phyloP scores from a whole-genome alignment of 2,797 vertebrate genomes.

The Okamejei kenojei region DNA sequence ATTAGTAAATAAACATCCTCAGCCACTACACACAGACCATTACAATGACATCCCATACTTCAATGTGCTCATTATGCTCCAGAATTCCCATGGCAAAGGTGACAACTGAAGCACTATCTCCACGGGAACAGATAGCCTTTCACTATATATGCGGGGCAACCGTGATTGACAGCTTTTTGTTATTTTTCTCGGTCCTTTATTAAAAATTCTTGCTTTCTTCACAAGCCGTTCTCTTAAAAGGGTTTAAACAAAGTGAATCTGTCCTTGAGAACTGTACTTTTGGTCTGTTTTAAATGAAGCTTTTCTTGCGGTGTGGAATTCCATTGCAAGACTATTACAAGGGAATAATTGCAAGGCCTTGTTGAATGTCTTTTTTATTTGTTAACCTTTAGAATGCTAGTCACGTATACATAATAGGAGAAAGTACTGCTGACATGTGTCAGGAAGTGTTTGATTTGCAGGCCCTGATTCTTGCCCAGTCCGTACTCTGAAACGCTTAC shows the following conservation, averaged over 20 bases:
- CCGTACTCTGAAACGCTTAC: background rate
- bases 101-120: constrained; percentile 30
- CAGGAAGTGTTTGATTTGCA: background rate
- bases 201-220: background rate
- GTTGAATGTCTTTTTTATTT: constrained; percentile 1
- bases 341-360: background rate
- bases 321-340: background rate
- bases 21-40: constrained; percentile 32
- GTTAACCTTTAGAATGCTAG: constrained; percentile 14
- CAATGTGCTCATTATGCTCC: constrained; percentile 38
- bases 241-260: background rate
- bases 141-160: background rate
- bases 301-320: background rate
- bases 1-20: constrained; percentile 39
- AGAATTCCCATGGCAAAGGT: constrained; percentile 21
- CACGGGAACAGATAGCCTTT: constrained; percentile 32
- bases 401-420: constrained; percentile 1
- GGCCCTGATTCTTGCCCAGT: background rate
- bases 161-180: constrained; percentile 33
- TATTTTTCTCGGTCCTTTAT: background rate
- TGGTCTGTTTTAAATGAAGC: background rate
- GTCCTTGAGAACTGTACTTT: background rate
- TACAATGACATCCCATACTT: constrained; percentile 38
- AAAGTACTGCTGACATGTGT: background rate
- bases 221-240: background rate